Percentiles rank a stretch among this genome's conserved stretches.
phyloP scores from a whole-genome alignment of 2,113 vertebrate genomes.

The Aegotheles bennettii region DNA sequence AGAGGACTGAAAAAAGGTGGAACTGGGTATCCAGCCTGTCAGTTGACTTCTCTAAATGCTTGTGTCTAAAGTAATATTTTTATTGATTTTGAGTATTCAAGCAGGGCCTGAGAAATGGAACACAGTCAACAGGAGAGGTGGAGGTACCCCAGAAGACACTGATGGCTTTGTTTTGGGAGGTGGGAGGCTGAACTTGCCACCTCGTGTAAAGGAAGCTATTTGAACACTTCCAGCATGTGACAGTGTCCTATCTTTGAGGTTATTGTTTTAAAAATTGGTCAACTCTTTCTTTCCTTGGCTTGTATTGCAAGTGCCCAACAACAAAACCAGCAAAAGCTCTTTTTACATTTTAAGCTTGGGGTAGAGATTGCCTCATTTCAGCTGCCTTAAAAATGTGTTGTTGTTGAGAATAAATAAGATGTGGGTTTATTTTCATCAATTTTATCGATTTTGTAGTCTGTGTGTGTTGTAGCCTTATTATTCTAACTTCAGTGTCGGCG shows the following conservation, averaged over 20 bases:
- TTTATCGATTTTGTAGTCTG: neutral
- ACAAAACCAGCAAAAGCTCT: neutral
- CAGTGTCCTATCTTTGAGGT: neutral
- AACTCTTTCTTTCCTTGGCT: neutral
- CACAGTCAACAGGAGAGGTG: rapidly evolving
- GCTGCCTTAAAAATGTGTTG: neutral
- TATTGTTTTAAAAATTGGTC: neutral
- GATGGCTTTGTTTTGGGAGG: neutral
- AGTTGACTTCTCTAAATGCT: neutral
- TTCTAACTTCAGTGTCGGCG: neutral
- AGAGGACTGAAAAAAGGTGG: neutral
- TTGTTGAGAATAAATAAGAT: neutral
- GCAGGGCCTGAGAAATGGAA: neutral
- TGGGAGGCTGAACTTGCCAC: neutral
- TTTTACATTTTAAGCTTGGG: neutral
- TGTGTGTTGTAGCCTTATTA: neutral
- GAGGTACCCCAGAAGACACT: neutral
- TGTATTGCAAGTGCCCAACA: neutral
- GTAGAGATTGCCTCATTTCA: neutral
- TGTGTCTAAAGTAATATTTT: neutral
- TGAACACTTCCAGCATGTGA: neutral
- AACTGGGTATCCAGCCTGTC: neutral
- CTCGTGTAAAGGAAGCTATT: neutral
- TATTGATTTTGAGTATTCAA: neutral
- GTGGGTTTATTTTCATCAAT: neutral